Conservation (phyloP, 2,888 invertebrate genomes). For the Lypha dubia region DNA sequence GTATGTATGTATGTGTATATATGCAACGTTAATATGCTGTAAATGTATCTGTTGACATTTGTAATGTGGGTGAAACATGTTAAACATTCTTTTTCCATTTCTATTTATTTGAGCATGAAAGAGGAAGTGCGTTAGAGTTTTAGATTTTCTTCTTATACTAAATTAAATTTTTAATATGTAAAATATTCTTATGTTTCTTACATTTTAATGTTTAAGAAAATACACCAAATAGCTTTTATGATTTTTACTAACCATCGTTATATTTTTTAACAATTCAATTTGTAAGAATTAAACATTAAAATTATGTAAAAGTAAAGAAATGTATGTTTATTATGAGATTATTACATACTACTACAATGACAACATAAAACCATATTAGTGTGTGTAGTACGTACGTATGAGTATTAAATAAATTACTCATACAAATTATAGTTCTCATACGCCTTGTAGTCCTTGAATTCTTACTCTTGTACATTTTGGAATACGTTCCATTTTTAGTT, state of each 20-base stretch:
- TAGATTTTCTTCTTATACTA: constrained; percentile 6
- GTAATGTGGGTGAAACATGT: constrained; percentile 57
- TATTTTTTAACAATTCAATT: background rate
- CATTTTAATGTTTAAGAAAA: background rate
- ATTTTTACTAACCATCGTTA: constrained; percentile 23
- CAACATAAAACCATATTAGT: constrained; percentile 12
- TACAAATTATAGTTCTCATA: constrained; percentile 23
- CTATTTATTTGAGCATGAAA: background rate
- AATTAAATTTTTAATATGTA: constrained; percentile 38
- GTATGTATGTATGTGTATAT: too few species aligned
- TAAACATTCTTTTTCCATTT: constrained; percentile 63
- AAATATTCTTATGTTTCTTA: constrained; percentile 5
- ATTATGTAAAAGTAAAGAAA: too few species aligned
- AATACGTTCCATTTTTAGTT: background rate
- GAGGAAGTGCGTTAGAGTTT: background rate
- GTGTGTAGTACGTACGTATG: too few species aligned
- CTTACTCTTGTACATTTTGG: constrained; percentile 15
- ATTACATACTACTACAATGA: too few species aligned
- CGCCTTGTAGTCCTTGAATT: constrained; percentile 15
- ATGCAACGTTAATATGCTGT: background rate
- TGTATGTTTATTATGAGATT: too few species aligned
- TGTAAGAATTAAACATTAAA: background rate
- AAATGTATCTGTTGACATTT: constrained; percentile 52
- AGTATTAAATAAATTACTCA: constrained; percentile 9
- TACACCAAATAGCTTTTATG: constrained; percentile 66